Conservation (phyloP, 2,888 invertebrate genomes). For the Tuberolachnus salignus region DNA sequence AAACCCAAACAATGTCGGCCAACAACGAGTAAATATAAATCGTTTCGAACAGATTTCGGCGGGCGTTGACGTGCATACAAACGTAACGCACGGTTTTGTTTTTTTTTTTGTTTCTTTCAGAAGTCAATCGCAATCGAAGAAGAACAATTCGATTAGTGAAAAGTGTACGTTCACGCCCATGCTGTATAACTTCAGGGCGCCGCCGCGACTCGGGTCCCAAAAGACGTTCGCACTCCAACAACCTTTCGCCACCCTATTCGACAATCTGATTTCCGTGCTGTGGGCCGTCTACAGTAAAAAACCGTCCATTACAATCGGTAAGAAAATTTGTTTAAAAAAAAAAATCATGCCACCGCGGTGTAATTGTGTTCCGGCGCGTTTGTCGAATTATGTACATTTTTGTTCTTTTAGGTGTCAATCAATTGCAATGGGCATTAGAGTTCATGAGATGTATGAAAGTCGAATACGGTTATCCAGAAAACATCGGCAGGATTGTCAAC, state of each 20-base stretch:
- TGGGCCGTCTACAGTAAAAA: constrained; percentile 40
- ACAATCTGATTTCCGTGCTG: constrained; percentile 36
- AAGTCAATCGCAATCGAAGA: too few species aligned
- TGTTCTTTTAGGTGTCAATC: constrained; percentile 15
- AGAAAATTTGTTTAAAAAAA: too few species aligned
- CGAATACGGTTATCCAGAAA: constrained; percentile 35
- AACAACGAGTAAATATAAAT: too few species aligned
- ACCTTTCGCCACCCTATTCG: constrained; percentile 33
- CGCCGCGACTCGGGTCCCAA: background rate
- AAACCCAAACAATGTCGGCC: too few species aligned
- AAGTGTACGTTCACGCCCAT: background rate
- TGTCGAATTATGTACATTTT: too few species aligned
- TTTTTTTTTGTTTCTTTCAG: too few species aligned
- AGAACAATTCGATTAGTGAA: background rate
- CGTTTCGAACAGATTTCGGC: too few species aligned
- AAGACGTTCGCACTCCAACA: constrained; percentile 37
- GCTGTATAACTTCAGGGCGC: constrained; percentile 24
- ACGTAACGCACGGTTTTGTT: too few species aligned
- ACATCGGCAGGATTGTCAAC: background rate
- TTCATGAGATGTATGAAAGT: constrained; percentile 43
- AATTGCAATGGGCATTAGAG: constrained; percentile 45
- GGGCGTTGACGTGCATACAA: too few species aligned
- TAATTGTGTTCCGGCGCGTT: too few species aligned
- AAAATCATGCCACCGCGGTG: too few species aligned
- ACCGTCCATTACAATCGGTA: constrained; percentile 18